These are phyloP conservation scores for Coreius guichenoti DNA, from an alignment of 2,797 vertebrate species.

Conservation along the genomic window DNA sequence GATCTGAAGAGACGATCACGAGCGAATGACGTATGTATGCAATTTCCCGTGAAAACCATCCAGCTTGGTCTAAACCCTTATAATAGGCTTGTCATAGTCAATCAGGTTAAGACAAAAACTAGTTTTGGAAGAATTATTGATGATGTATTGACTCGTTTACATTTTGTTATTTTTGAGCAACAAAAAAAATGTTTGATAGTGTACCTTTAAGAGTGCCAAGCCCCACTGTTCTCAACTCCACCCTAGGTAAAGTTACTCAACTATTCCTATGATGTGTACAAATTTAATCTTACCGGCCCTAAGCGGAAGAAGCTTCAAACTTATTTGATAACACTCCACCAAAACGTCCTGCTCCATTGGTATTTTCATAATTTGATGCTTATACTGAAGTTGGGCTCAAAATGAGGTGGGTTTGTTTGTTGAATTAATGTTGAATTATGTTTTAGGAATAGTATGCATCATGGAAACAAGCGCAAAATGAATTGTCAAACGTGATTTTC, in stretches of 20 bases:
- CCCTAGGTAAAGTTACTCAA: not conserved
- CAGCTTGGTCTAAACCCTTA: no score
- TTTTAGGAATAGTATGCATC: not conserved
- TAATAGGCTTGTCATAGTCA: no score
- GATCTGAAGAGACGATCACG: no score
- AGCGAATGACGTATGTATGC: no score
- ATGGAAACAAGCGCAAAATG: no score
- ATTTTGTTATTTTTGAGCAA: no score
- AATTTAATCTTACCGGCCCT: not conserved
- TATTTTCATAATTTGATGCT: not conserved
- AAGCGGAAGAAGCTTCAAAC: not conserved
- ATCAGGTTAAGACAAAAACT: not conserved
- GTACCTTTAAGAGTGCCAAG: no score
- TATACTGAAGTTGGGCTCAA: not conserved
- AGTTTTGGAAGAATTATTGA: no score
- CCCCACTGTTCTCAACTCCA: no score
- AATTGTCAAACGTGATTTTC: not conserved
- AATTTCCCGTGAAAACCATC: no score
- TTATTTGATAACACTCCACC: not conserved
- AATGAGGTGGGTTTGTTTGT: slow-evolving; percentile 16
- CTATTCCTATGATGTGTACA: not conserved
- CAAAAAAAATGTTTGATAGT: no score
- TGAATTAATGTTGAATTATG: not conserved
- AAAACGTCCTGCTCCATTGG: not conserved
- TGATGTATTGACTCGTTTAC: no score